Percentiles rank a stretch among this genome's conserved stretches.
Evolutionary conservation across 2,113 vertebrate genomes (phyloP).

Genomic region (Circaetus gallicus): DNA sequence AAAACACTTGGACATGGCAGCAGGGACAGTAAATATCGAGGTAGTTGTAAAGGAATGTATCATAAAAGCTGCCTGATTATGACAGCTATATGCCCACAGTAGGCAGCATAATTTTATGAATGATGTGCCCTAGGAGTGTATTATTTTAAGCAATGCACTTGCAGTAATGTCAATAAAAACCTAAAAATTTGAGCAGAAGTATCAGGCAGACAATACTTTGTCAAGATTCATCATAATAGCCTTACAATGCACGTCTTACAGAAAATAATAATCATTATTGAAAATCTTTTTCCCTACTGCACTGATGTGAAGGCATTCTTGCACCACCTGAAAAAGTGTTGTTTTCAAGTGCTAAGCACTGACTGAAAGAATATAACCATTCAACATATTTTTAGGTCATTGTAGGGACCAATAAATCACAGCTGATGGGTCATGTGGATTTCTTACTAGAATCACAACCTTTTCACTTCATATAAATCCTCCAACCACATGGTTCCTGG

Average conservation of each 20-base stretch:
- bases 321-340: background rate
- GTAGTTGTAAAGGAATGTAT: background rate
- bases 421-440: background rate
- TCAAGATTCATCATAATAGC: background rate
- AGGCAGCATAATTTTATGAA: background rate
- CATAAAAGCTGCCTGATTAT: background rate
- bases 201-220: background rate
- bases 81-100: background rate
- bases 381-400: background rate
- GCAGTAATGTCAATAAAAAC: background rate
- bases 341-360: background rate
- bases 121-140: background rate
- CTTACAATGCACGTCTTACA: background rate
- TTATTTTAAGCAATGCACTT: background rate
- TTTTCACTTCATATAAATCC: background rate
- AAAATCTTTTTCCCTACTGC: background rate
- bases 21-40: background rate
- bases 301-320: background rate
- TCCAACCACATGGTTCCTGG: background rate
- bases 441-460: background rate
- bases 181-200: background rate
- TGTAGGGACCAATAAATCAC: background rate
- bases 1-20: background rate
- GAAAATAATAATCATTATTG: background rate
- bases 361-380: background rate